Percentiles rank a stretch among this genome's conserved stretches.
phyloP scores from a whole-genome alignment of 2,888 invertebrate species.

The Mesoligia furuncula region DNA sequence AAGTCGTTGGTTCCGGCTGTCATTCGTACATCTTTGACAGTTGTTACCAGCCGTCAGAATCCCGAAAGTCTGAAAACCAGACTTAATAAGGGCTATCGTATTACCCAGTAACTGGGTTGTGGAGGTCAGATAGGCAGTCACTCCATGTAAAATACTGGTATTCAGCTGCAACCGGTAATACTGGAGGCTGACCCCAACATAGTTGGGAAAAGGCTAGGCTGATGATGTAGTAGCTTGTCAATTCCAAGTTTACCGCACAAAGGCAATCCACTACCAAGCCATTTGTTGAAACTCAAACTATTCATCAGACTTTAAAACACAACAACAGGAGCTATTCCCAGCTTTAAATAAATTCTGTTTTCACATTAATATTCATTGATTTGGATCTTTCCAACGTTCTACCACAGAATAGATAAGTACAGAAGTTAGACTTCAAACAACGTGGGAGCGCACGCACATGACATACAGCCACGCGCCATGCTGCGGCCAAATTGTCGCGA shows the following conservation, averaged over 20 bases:
- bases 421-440: neutral
- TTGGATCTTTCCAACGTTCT: slow-evolving; percentile 72
- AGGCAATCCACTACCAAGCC: neutral
- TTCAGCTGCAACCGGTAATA: neutral
- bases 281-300: slow-evolving; percentile 54
- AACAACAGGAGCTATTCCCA: slow-evolving; percentile 41
- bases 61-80: neutral
- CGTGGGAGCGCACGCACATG: neutral
- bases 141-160: neutral
- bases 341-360: slow-evolving; percentile 74
- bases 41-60: neutral
- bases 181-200: neutral
- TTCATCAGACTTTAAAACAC: slow-evolving; percentile 65
- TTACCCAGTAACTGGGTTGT: too few species aligned
- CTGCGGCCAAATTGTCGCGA: neutral
- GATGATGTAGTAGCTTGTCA: neutral
- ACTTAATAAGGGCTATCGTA: neutral
- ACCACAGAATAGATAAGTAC: neutral
- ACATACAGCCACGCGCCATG: neutral
- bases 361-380: slow-evolving; percentile 82
- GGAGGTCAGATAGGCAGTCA: neutral
- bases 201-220: neutral
- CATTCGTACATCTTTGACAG: neutral
- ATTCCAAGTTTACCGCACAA: neutral
- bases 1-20: too few species aligned